Evolutionary conservation across 2,113 vertebrate species (phyloP), one percentile per base, ranked within the genome.

Genomic region (Carlito syrichta): DNA sequence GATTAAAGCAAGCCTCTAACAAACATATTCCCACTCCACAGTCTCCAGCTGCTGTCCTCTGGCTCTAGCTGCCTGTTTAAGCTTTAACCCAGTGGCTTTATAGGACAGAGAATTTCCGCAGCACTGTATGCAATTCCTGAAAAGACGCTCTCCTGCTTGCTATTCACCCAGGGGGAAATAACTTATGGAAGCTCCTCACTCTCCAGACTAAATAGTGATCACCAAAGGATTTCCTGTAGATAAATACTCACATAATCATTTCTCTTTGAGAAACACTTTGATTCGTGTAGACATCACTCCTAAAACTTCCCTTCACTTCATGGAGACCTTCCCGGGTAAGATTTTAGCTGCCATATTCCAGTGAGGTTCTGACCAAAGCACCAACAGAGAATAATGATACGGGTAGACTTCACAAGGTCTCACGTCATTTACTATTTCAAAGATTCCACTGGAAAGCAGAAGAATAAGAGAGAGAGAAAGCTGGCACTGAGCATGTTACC

Each of bases 71-170:
- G 12, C 76, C 16, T 13, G 0, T 6, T 1, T 4, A 40, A 83
- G 81, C 17, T 5, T 45, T 48, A 71, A 45, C 54, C 22, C 68
- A 45, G 14, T n/a, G 12, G 25, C 52, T 35, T 27, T 32, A 12
- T 27, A 12, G 60, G 38, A 30, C 2, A 14, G 8, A 71, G 35
- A 16, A 8, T 71, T 60, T 71, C 89, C 86, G 84, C 78, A 69
- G 54, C 0, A 0, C 74, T 25, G 3, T 4, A 50, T 13, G 45
- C 69, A 20, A 0, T 81, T 43, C 13, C 45, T 2, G 4, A 45
- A 73, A 56, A 69, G 62, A 19, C 23, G 9, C 48, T 63, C 76
- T 48, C 54, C 62, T 68, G 76, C 69, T 74, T 9, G 7, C 27
- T 16, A 40, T 30, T 82, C 30, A 52, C 14, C 19, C 77, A 35